Conservation (phyloP, 2,113 vertebrate genomes). For the Osmerus eperlanus region DNA sequence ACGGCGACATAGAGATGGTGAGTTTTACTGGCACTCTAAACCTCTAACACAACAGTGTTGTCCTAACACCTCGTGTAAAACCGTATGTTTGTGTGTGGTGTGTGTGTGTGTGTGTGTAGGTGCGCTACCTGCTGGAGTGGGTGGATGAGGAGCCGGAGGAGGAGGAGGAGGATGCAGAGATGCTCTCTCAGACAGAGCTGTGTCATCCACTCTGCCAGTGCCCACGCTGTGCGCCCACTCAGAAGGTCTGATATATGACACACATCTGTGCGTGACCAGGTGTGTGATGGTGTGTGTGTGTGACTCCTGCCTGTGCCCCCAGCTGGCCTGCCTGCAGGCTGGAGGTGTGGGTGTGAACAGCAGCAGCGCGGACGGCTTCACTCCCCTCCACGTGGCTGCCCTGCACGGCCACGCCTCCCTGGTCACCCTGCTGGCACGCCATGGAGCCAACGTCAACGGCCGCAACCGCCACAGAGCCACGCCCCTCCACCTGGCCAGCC, state of each 20-base stretch:
- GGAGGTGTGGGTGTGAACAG: conserved; percentile 81
- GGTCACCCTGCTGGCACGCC: conserved; percentile 74
- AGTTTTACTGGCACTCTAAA: conserved; percentile 40
- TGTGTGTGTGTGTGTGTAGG: conserved; percentile 65
- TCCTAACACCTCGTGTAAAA: too few species aligned
- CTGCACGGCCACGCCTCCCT: conserved; percentile 79
- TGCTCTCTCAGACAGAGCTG: conserved; percentile 62
- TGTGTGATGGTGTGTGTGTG: conserved; percentile 1
- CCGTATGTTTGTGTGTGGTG: neutral
- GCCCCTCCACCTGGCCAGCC: conserved; percentile 89
- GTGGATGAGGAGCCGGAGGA: conserved; percentile 80
- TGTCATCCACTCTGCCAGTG: conserved; percentile 97
- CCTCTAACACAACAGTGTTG: too few species aligned
- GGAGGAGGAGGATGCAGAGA: conserved; percentile 52
- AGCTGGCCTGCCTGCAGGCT: conserved; percentile 67
- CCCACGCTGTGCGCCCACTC: conserved; percentile 80
- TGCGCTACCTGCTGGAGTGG: conserved; percentile 95
- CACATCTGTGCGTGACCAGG: neutral
- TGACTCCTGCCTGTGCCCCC: neutral
- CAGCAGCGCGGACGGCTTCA: conserved; percentile 75
- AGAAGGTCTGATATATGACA: conserved; percentile 76
- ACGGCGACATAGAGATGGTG: conserved; percentile 96
- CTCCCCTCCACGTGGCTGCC: conserved; percentile 83
- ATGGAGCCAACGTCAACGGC: conserved; percentile 76
- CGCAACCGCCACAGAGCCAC: conserved; percentile 73